Evolutionary conservation across 2,888 invertebrate genomes (phyloP).

Genomic region (Caenorhabditis sp.): DNA sequence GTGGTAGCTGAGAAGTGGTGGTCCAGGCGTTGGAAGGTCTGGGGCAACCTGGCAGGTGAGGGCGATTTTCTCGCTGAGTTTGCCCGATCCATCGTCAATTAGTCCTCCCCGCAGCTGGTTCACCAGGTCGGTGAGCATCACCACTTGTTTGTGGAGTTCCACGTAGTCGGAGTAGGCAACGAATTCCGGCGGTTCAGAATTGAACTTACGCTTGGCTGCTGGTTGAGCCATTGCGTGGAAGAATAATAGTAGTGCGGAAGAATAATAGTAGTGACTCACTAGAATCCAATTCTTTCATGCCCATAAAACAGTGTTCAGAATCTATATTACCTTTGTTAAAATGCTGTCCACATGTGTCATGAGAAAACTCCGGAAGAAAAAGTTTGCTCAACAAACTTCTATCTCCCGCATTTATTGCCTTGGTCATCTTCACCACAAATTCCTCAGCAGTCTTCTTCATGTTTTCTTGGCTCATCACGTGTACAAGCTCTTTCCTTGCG

Average conservation of each 20-base stretch:
- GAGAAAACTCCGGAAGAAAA: neutral
- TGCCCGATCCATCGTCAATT: neutral
- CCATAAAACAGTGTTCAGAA: neutral
- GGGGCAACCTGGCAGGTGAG: too few species aligned
- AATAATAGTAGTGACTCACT: too few species aligned
- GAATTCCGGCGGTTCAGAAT: neutral
- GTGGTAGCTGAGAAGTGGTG: too few species aligned
- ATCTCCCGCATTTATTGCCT: neutral
- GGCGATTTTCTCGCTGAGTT: slow-evolving; percentile 1
- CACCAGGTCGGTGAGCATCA: neutral
- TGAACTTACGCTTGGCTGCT: too few species aligned
- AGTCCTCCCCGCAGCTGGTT: neutral
- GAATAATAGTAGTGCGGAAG: neutral
- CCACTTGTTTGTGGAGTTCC: slow-evolving; percentile 3
- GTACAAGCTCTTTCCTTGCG: too few species aligned
- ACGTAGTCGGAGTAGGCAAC: neutral
- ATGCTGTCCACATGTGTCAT: neutral
- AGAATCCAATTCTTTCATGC: too few species aligned
- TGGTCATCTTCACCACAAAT: neutral
- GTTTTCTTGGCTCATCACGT: neutral
- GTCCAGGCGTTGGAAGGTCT: too few species aligned
- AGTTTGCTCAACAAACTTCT: neutral
- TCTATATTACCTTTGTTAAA: neutral
- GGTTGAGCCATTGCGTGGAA: too few species aligned
- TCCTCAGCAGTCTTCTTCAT: neutral